Base-by-base conservation (phyloP, 2,888 invertebrate genomes). In the Tetranychus truncatus region DNA sequence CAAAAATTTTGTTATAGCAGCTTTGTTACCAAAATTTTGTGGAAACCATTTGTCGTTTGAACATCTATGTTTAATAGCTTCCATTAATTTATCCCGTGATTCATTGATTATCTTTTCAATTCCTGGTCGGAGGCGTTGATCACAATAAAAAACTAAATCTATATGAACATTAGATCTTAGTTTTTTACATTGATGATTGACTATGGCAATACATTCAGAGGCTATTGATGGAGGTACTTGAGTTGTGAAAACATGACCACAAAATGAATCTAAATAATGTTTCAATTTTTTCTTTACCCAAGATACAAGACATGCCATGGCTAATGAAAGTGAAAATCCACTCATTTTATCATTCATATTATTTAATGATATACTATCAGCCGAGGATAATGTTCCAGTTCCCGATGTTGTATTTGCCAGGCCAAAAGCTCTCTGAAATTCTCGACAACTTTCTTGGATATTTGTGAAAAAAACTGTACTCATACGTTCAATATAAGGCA, bases 101-200 rank as follows among this genome's bases (percentile, higher is more conserved):
- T 92, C 91, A 79, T 86, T 86, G 76, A 95, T 84, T 34, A 90
- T 88, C 83, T 88, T 88, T 71, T 87, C 88, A 74, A 93, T 85
- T 0, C 92, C 90, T 15, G 87, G 86, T 78, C 91, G 86, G 76
- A 97, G 84, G 78, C 91, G 87, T 44, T 91, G 90, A 81, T 95
- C 92, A 80, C 97, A 86, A 82, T 92, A 91, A 83, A 94, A 96
- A 78, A 90, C 88, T 76, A 97, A 85, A 84, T 97, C 96, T 80
- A 97, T 86, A 1, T 96, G 96, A 77, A 87, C 85, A 44, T 84
- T 84, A 75, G 84, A 84, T 74, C 85, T 44, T 20, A 75, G 71
- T 74, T 75, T 75, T 15, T 45, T 74, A 80, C 90, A 91, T 80
- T 91, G 89, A 76, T 86, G 87, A 80, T 91, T 86, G 45, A 93